Base-by-base conservation (phyloP, 2,888 invertebrate species). In the Mythimna pallens region DNA sequence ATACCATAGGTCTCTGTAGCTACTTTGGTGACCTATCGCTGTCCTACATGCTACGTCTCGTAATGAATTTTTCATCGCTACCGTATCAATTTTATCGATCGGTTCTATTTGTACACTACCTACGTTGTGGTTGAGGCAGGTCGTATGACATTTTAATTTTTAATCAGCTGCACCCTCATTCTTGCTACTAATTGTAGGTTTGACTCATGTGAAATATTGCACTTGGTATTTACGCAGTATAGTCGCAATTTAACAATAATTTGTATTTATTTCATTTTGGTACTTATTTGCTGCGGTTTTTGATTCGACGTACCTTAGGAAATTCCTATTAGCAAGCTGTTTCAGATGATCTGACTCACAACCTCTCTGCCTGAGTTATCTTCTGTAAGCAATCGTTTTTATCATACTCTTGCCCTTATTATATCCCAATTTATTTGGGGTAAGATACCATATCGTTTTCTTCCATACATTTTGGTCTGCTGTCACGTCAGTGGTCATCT, bases 51-150 rank as follows among this genome's bases (percentile, higher is more conserved):
- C 59, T 22, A 73, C 63, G 70, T 65, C 64, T 71, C 20, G 65
- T 61, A 50, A 75, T 81, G 81, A 81, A 81, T 81, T 80, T 83
- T 81, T 80, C 84, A 83, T 81, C 22, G 54, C 64, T 62, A 70
- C 63, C 73, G 73, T 62, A 82, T 83, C 65, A 73, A 79, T 57
- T 17, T 12, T 78, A 82, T 83, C 50, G 80, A 70, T 67, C 34
- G 10, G 22, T 66, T 25, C 59, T 75, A 67, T 67, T 64, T 65
- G 36, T 65, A 43, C 20, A 47, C 43, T 55, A 76, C 36, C 61
- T 57, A 76, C 43, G 47, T 58, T 58, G 47, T 63, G 10, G 54
- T 80, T 80, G 83, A 80, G 80, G 80, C 36, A 83, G 80, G 80
- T 83, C 80, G 64, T 52, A 40, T 70, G 64, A 65, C 73, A 69